Conservation (phyloP, 2,888 invertebrate genomes). For the Caenorhabditis imperialis region DNA sequence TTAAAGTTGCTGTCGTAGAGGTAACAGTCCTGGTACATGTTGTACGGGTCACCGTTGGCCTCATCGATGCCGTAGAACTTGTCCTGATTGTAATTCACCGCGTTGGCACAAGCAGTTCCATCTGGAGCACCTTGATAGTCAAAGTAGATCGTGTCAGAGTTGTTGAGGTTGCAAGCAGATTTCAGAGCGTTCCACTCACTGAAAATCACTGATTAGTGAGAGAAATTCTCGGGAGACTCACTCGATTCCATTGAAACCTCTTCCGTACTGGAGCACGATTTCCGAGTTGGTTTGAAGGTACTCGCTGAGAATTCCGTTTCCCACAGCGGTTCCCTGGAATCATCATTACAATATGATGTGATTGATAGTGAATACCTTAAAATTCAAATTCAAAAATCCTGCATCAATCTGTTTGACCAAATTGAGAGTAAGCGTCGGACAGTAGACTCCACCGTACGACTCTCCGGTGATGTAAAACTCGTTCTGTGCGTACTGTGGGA, state of each 20-base stretch:
- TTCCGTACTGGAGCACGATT: conserved; percentile 66
- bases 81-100: conserved; percentile 44
- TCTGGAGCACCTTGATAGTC: conserved; percentile 47
- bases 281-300: conserved; percentile 66
- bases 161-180: conserved; percentile 43
- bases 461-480: conserved; percentile 79
- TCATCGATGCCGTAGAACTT: conserved; percentile 49
- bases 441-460: conserved; percentile 71
- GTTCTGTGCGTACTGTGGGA: conserved; percentile 79
- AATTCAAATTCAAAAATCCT: conserved; percentile 50
- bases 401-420: conserved; percentile 57
- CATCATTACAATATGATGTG: too few relatives aligned
- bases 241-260: conserved; percentile 67
- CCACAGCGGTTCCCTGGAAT: conserved; percentile 66
- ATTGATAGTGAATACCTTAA: conserved; percentile 43
- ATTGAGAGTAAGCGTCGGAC: conserved; percentile 54
- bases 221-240: conserved; percentile 30
- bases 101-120: conserved; percentile 38
- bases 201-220: neutral
- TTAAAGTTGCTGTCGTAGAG: conserved; percentile 14
- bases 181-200: conserved; percentile 65
- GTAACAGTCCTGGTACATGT: conserved; percentile 67
- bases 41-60: conserved; percentile 59
- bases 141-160: conserved; percentile 52
- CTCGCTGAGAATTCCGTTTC: conserved; percentile 69